phyloP scores from a whole-genome alignment of 1,140 invertebrate species.

The Dreissena polymorpha region DNA sequence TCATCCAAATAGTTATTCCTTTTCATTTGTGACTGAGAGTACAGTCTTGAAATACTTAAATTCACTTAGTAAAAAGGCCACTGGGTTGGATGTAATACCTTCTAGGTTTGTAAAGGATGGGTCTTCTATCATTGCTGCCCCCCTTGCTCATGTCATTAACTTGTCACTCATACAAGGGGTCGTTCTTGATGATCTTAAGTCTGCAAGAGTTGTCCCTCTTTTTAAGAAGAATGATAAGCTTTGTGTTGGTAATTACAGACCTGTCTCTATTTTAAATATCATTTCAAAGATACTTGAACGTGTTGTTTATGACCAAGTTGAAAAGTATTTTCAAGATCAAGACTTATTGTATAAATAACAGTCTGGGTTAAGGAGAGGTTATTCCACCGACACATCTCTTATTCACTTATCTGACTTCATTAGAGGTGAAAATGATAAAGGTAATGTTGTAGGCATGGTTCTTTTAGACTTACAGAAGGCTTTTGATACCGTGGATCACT shows the following conservation, averaged over 20 bases:
- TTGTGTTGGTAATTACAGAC: slow-evolving; percentile 34
- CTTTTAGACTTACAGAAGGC: slow-evolving; percentile 56
- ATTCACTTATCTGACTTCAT: slow-evolving; percentile 38
- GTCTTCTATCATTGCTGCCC: slow-evolving; percentile 21
- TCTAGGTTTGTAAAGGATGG: slow-evolving; percentile 33
- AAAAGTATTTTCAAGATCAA: not conserved
- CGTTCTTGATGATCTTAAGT: slow-evolving; percentile 10
- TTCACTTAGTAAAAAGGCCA: slow-evolving; percentile 34
- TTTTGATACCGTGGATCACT: slow-evolving; percentile 56
- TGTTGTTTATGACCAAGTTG: not conserved
- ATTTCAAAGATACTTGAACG: slow-evolving; percentile 38
- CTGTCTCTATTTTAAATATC: slow-evolving; percentile 43
- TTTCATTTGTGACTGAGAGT: slow-evolving; percentile 15
- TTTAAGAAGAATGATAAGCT: slow-evolving; percentile 30
- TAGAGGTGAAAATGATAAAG: slow-evolving; percentile 29
- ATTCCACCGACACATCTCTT: slow-evolving; percentile 45
- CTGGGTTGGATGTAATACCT: slow-evolving; percentile 37
- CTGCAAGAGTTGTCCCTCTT: slow-evolving; percentile 11
- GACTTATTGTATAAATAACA: slow-evolving; percentile 4
- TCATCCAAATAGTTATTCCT: slow-evolving; percentile 35
- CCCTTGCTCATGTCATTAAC: slow-evolving; percentile 29
- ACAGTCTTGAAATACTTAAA: slow-evolving; percentile 38
- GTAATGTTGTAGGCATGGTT: slow-evolving; percentile 38
- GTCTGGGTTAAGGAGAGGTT: slow-evolving; percentile 35
- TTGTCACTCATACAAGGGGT: slow-evolving; percentile 18